Evolutionary conservation across 1,140 invertebrate genomes (phyloP), one percentile per base, ranked within the genome.

Genomic region (Arion vulgaris): DNA sequence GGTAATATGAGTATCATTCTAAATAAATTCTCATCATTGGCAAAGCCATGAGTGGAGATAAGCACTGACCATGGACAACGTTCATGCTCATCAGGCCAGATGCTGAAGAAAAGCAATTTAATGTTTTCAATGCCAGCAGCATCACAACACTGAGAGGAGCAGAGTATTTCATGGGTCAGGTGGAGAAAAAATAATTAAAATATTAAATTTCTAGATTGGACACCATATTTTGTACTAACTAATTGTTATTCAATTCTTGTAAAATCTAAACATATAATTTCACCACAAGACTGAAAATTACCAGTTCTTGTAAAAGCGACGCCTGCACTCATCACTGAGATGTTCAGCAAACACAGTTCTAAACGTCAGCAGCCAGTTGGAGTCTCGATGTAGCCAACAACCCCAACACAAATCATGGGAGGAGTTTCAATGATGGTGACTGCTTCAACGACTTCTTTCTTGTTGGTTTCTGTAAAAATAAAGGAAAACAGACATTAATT

Each of bases 241-340:
- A 19, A 11, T 49, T 9, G 9, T 49, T 49, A 49, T 49, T 49
- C 9, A 19, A n/a, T n/a, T n/a, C n/a, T n/a, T n/a, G n/a, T n/a
- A n/a, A n/a, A n/a, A n/a, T n/a, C n/a, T n/a, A n/a, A n/a, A n/a
- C n/a, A n/a, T n/a, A n/a, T n/a, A n/a, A n/a, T n/a, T n/a, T n/a
- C n/a, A n/a, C n/a, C n/a, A n/a, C n/a, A n/a, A n/a, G n/a, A n/a
- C n/a, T n/a, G 5, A 23, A 57, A 57, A 4, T 19, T 95, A 99
- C 99, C 99, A 99, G 94, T 99, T 99, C 94, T 99, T 99, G 94
- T 99, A 99, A 94, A 99, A 99, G 87, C 99, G 95, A 91, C 99
- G 95, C 87, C 96, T 95, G 92, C 98, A 99, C 91, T 99, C 99
- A 93, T 99, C 99, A 62, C 96, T 97, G 88, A 99, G 94, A 95